A percentile compares a stretch with the other conserved stretches of the same genome.
Evolutionary conservation across 2,888 invertebrate species (phyloP).

Genomic region (Aelia acuminata): DNA sequence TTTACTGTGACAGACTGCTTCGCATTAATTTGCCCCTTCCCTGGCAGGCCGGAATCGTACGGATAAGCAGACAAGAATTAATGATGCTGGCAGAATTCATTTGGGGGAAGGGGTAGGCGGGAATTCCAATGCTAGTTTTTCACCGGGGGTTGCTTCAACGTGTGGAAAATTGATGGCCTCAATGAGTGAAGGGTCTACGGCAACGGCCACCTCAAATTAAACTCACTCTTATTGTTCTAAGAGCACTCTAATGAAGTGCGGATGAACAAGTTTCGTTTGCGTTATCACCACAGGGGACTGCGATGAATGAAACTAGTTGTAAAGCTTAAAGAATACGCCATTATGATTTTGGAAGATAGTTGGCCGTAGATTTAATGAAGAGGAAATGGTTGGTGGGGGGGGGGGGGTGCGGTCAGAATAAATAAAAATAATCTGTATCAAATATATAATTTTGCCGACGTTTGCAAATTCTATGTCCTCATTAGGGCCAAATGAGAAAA

Average conservation of each 20-base stretch:
- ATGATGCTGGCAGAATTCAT: slow-evolving; percentile 64
- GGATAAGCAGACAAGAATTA: slow-evolving; percentile 65
- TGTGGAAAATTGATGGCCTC: slow-evolving; percentile 56
- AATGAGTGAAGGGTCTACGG: slow-evolving; percentile 38
- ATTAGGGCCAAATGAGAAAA: no score
- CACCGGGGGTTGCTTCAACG: slow-evolving; percentile 56
- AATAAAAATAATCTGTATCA: no score
- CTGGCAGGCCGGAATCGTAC: slow-evolving; percentile 49
- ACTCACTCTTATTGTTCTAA: slow-evolving; percentile 55
- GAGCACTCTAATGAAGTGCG: neutral
- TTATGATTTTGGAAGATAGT: no score
- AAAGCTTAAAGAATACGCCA: no score
- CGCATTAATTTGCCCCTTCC: slow-evolving; percentile 62
- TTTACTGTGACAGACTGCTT: slow-evolving; percentile 64
- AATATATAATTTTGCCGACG: no score
- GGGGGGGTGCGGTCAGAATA: no score
- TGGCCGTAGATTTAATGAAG: no score
- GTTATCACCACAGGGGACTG: neutral
- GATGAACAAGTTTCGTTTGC: neutral
- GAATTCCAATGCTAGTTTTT: slow-evolving; percentile 58
- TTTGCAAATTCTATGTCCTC: no score
- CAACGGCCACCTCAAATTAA: slow-evolving; percentile 53
- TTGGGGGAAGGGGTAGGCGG: slow-evolving; percentile 60
- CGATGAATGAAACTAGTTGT: no score
- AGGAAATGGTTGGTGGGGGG: no score